phyloP scores from a whole-genome alignment of 2,113 vertebrate genomes.

The Rhinopithecus roxellana region DNA sequence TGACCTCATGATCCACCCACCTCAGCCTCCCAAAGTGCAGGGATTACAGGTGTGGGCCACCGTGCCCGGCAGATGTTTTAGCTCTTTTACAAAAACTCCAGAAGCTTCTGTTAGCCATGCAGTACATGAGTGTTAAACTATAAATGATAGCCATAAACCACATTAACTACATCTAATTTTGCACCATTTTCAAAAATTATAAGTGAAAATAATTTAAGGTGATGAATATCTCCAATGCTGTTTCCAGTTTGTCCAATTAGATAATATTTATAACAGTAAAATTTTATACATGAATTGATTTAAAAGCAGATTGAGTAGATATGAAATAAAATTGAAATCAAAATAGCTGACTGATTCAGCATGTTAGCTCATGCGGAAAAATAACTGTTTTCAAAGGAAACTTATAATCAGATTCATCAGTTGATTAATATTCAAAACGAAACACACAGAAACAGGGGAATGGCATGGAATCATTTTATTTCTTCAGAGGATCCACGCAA shows the following conservation, averaged over 20 bases:
- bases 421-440: background rate
- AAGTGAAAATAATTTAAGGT: background rate
- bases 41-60: too few species aligned
- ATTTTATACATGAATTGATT: background rate
- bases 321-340: background rate
- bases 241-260: background rate
- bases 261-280: background rate
- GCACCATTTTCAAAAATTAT: background rate
- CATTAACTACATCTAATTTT: background rate
- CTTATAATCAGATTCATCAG: background rate
- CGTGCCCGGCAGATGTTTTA: accelerated
- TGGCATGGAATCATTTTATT: background rate
- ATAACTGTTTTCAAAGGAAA: background rate
- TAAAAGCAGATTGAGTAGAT: background rate
- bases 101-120: background rate
- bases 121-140: background rate
- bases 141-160: background rate
- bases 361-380: background rate
- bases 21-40: too few species aligned
- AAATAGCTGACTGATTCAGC: background rate
- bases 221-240: background rate
- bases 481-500: background rate
- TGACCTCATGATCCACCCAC: too few species aligned
- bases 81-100: background rate
- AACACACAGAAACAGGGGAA: background rate